Percentiles rank a stretch among this genome's conserved stretches.
Evolutionary conservation across 2,888 invertebrate genomes (phyloP).

Genomic region (Noctua comes): DNA sequence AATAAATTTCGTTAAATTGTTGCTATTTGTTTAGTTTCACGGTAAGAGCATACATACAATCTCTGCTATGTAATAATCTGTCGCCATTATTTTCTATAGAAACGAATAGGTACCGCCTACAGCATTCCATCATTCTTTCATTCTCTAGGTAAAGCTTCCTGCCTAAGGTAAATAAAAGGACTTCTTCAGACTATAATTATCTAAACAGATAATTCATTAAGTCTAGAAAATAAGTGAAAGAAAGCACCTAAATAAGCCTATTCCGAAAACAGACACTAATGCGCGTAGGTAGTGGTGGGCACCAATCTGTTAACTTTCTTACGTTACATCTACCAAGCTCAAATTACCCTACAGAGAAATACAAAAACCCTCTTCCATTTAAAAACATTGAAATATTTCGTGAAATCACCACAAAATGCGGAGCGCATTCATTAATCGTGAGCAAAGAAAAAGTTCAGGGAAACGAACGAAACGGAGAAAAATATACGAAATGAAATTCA

Average conservation of each 20-base stretch:
- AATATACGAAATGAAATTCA: constrained; percentile 66
- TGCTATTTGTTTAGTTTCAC: background rate
- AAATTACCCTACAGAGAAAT: constrained; percentile 4
- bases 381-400: constrained; percentile 26
- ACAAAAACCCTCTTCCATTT: constrained; percentile 7
- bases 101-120: background rate
- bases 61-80: background rate
- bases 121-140: background rate
- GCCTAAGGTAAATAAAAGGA: background rate
- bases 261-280: background rate
- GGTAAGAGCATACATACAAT: background rate
- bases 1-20: background rate
- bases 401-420: constrained; percentile 42
- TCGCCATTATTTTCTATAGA: background rate
- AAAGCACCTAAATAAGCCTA: background rate
- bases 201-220: background rate
- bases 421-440: constrained; percentile 62
- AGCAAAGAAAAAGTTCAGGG: constrained; percentile 56
- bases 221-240: background rate
- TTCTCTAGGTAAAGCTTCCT: background rate
- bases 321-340: background rate
- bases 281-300: background rate
- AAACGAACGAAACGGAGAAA: constrained; percentile 55
- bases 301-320: constrained; percentile 10
- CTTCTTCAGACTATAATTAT: background rate